phyloP scores from a whole-genome alignment of 2,797 vertebrate genomes.

The Melopsittacus undulatus region DNA sequence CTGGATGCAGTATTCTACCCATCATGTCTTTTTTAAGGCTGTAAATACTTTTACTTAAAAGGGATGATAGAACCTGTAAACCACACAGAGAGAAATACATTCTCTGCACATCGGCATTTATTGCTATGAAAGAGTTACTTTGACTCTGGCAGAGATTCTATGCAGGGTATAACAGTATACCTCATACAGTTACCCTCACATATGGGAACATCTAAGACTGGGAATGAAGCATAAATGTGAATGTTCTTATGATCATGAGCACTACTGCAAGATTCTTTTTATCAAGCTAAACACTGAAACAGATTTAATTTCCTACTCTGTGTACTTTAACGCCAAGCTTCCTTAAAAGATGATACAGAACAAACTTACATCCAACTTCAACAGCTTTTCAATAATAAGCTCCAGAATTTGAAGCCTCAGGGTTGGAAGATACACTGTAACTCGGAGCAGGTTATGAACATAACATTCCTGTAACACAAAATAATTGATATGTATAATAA shows the following conservation, averaged over 20 bases:
- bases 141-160: background rate
- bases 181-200: background rate
- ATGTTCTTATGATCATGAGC: background rate
- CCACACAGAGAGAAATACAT: background rate
- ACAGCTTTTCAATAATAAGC: slow-evolving; percentile 86
- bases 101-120: background rate
- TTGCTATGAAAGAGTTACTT: background rate
- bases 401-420: slow-evolving; percentile 89
- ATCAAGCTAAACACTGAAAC: background rate
- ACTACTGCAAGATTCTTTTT: background rate
- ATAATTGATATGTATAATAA: background rate
- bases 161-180: background rate
- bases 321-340: background rate
- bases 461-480: slow-evolving; percentile 89
- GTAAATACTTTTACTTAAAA: background rate
- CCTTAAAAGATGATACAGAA: background rate
- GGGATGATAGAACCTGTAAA: background rate
- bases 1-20: too few species aligned
- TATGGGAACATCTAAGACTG: background rate
- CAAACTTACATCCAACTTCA: slow-evolving; percentile 91
- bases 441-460: slow-evolving; percentile 89
- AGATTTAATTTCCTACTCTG: background rate
- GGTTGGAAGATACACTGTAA: slow-evolving; percentile 85
- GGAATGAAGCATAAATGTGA: background rate
- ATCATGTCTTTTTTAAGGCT: background rate